Base-by-base conservation (phyloP, 2,797 vertebrate genomes). In the Aldrovandia affinis region DNA sequence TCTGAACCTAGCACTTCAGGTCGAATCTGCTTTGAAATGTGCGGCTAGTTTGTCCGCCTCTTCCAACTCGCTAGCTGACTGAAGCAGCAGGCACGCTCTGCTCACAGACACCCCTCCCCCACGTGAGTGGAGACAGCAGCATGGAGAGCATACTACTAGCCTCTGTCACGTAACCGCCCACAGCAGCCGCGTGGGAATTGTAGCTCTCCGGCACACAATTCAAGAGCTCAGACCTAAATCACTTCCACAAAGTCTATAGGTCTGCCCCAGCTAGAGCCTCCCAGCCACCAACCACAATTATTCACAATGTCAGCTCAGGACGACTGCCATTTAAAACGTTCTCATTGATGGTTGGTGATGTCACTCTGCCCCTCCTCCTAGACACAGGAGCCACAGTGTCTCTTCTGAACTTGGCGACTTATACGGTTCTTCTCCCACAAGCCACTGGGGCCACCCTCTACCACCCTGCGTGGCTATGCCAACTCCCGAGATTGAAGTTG, bases 241-340 rank as follows among this genome's bases (percentile, higher is more conserved):
- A 83, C 44, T 86, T 83, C 4, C 30, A 36, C 82, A 86, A 80
- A 77, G 54, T 52, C 30, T 81, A 10, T 63, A 22, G 39, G 14
- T 81, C 55, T n/a, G 57, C 33, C 30, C 22, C 54, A 7, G 36
- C 80, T 39, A 63, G 20, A 25, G 33, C 54, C 57, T 6, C 12
- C 59, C 59, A n/a, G 22, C 59, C n/a, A n/a, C n/a, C n/a, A n/a
- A n/a, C n/a, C n/a, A 80, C 78, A 30, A 20, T 54, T 22, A 33
- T 54, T n/a, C 50, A 80, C 25, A 61, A 28, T 25, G 59, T 63
- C 14, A 12, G 28, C 50, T 54, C 78, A 80, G 28, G 28, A 54
- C 30, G n/a, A 6, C 15, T 70, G 14, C n/a, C 81, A 54, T 4
- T 44, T 30, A 50, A 52, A 15, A 36, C 22, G 33, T 6, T 5